Percentiles rank a stretch among this genome's conserved stretches.
These are phyloP conservation scores for Sceliomorpha sp. DNA, from an alignment of 2,888 invertebrate genomes.

Conservation along the genomic window DNA sequence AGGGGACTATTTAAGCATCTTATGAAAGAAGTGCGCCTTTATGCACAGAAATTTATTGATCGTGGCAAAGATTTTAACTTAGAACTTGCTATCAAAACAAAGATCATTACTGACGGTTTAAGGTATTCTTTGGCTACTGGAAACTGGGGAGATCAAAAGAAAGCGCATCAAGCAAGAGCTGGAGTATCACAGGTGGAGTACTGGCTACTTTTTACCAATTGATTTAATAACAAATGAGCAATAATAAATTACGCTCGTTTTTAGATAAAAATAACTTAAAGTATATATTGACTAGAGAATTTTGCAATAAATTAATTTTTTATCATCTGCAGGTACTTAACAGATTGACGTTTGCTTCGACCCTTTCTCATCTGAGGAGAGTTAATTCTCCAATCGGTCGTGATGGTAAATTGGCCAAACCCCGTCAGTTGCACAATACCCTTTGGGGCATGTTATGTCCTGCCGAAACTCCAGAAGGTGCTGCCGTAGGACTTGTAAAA, in stretches of 20 bases:
- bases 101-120: conserved; percentile 98
- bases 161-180: conserved; percentile 98
- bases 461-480: conserved; percentile 99
- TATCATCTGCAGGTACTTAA: conserved; percentile 99
- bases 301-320: too few relatives aligned
- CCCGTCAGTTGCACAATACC: conserved; percentile 99
- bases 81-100: conserved; percentile 97
- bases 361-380: conserved; percentile 97
- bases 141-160: conserved; percentile 99
- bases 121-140: conserved; percentile 99
- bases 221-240: too few relatives aligned
- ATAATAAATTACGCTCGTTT: too few relatives aligned
- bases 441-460: conserved; percentile 99
- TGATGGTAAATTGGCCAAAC: conserved; percentile 99
- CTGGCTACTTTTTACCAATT: too few relatives aligned
- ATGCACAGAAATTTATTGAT: conserved; percentile 99
- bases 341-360: conserved; percentile 98
- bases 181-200: conserved; percentile 96
- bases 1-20: conserved; percentile 97
- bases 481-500: conserved; percentile 97
- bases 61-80: conserved; percentile 99
- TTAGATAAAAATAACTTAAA: too few relatives aligned
- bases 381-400: conserved; percentile 99
- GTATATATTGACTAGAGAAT: too few relatives aligned
- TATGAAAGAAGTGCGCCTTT: conserved; percentile 98